phyloP scores from a whole-genome alignment of 2,797 vertebrate species.

The Heteromormyrus szaboi region DNA sequence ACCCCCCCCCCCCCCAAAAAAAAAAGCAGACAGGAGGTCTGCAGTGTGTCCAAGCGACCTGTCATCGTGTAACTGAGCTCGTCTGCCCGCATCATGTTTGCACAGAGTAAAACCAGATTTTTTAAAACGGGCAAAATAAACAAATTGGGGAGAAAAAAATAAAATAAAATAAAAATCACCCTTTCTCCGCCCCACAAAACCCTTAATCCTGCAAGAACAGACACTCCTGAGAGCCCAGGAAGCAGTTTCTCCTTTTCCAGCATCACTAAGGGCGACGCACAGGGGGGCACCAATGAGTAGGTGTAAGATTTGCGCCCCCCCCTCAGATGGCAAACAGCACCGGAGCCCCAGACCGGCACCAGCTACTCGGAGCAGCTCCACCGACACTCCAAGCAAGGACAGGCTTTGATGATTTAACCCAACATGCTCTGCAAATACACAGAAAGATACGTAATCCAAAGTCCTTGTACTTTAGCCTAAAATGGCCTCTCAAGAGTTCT shows the following conservation, averaged over 20 bases:
- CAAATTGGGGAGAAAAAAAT: background rate
- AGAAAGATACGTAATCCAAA: background rate
- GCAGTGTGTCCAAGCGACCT: background rate
- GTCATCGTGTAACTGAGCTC: background rate
- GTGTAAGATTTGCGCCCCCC: background rate
- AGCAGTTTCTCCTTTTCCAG: background rate
- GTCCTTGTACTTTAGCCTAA: background rate
- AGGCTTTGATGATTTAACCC: background rate
- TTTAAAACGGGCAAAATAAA: background rate
- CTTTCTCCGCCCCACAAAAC: background rate
- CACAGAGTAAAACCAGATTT: background rate
- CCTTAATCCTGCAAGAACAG: background rate
- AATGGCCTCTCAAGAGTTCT: background rate
- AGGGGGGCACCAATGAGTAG: background rate
- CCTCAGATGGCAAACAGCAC: background rate
- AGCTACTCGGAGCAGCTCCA: background rate
- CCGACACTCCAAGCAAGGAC: background rate
- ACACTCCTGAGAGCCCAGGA: background rate
- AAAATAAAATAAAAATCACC: background rate
- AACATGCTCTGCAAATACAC: background rate
- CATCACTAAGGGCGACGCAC: background rate
- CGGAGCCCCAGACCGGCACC: background rate
- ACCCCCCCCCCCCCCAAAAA: too few relatives aligned
- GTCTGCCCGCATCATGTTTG: background rate
- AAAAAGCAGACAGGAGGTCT: background rate